These are phyloP conservation scores for Drosophila varians DNA, from an alignment of 1,140 invertebrate species.

Conservation along the genomic window DNA sequence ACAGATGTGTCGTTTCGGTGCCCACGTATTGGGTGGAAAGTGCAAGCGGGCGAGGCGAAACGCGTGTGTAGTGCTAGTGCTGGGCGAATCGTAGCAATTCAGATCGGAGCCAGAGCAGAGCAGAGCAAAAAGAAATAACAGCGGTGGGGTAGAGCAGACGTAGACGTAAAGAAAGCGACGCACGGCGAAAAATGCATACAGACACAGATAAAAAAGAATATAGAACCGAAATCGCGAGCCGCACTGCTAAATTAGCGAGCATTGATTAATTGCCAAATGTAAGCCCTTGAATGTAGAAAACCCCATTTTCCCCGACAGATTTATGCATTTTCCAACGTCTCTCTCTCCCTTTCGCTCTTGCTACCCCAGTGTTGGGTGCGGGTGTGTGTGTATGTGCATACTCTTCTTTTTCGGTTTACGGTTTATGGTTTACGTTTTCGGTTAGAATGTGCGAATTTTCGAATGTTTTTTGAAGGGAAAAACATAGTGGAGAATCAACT, in stretches of 20 bases:
- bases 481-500: no score
- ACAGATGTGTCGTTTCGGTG: slow-evolving; percentile 5
- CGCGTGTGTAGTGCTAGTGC: slow-evolving; percentile 63
- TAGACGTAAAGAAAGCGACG: slow-evolving; percentile 44
- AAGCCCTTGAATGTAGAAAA: slow-evolving; percentile 47
- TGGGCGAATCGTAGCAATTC: slow-evolving; percentile 51
- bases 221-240: slow-evolving; percentile 26
- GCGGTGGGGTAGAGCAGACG: slow-evolving; percentile 34
- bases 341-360: slow-evolving; percentile 10
- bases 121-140: slow-evolving; percentile 55
- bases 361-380: slow-evolving; percentile 16
- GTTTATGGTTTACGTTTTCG: slow-evolving; percentile 7
- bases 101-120: no score
- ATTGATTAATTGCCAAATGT: slow-evolving; percentile 64
- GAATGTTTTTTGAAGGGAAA: no score
- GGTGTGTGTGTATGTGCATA: slow-evolving; percentile 28
- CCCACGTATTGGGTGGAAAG: slow-evolving; percentile 40
- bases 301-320: slow-evolving; percentile 31
- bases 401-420: slow-evolving; percentile 47
- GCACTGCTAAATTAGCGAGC: slow-evolving; percentile 57
- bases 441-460: slow-evolving; percentile 6
- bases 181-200: slow-evolving; percentile 45
- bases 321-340: slow-evolving; percentile 51
- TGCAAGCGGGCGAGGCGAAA: slow-evolving; percentile 50
- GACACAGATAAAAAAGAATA: slow-evolving; percentile 30